These are phyloP conservation scores for Pocota personata DNA, from an alignment of 2,888 invertebrate genomes.

Conservation along the genomic window DNA sequence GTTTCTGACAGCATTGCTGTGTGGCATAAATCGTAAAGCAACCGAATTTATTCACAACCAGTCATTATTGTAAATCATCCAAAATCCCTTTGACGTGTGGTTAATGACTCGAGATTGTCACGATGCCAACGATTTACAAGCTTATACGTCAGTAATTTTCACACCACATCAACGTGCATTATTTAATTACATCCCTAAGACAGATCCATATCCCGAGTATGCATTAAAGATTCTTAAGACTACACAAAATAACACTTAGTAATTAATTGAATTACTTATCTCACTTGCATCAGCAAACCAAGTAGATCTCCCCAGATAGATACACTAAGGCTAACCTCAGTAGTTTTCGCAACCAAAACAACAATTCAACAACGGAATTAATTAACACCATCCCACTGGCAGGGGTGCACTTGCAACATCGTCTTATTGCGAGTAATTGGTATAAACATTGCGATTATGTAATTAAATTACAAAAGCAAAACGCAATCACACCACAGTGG, in stretches of 20 bases:
- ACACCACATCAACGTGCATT: not conserved
- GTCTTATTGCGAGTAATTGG: slow-evolving; percentile 40
- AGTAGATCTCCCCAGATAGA: not conserved
- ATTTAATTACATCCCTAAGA: not conserved
- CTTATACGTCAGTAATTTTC: not conserved
- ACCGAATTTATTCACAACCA: too few relatives aligned
- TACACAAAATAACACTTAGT: slow-evolving; percentile 49
- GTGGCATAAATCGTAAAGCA: too few relatives aligned
- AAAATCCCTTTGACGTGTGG: not conserved
- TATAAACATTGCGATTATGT: slow-evolving; percentile 46
- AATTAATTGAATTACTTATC: slow-evolving; percentile 57
- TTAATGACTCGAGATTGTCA: not conserved
- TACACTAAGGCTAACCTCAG: not conserved
- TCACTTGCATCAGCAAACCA: slow-evolving; percentile 8
- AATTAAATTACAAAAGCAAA: slow-evolving; percentile 56
- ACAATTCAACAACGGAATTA: slow-evolving; percentile 55
- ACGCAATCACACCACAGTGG: not conserved
- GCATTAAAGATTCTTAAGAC: slow-evolving; percentile 9
- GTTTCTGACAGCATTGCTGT: too few relatives aligned
- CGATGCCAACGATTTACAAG: not conserved
- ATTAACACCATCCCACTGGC: slow-evolving; percentile 45
- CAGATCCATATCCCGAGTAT: not conserved
- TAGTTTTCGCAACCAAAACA: slow-evolving; percentile 27
- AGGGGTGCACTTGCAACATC: not conserved
- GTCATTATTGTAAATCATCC: too few relatives aligned